phyloP scores from a whole-genome alignment of 2,797 vertebrate species.

The Corythornis leucogaster region DNA sequence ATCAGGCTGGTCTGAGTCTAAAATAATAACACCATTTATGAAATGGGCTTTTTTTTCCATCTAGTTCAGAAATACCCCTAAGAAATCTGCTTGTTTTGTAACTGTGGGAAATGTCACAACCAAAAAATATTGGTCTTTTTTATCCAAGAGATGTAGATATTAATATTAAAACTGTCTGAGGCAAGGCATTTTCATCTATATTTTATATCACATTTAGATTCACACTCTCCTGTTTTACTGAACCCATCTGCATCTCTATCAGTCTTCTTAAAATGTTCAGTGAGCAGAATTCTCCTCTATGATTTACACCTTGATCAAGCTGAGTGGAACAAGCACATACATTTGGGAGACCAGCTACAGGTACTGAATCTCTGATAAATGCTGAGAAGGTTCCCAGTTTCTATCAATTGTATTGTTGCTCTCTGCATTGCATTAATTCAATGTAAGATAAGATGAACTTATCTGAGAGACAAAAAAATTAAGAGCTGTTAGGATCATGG shows the following conservation, averaged over 20 bases:
- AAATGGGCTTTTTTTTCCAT: background rate
- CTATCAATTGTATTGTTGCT: background rate
- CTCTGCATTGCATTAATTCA: background rate
- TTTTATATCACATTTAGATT: slow-evolving; percentile 63
- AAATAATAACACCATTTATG: background rate
- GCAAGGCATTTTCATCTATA: slow-evolving; percentile 36
- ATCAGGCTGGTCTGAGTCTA: background rate
- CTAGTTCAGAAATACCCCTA: background rate
- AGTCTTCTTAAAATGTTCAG: slow-evolving; percentile 23
- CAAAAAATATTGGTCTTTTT: slow-evolving; percentile 42
- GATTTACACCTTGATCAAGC: slow-evolving; percentile 28
- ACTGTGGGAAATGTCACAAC: slow-evolving; percentile 37
- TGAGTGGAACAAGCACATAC: slow-evolving; percentile 19
- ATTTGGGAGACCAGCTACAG: background rate
- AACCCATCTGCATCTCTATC: slow-evolving; percentile 35
- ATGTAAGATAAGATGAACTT: background rate
- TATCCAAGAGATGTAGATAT: slow-evolving; percentile 7
- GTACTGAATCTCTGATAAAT: background rate
- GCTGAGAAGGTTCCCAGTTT: background rate
- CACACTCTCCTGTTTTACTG: slow-evolving; percentile 23
- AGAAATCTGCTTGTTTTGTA: slow-evolving; percentile 4
- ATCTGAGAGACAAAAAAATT: background rate
- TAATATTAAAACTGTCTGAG: slow-evolving; percentile 66
- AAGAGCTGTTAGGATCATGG: background rate
- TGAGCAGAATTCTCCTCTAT: slow-evolving; percentile 2